Percentiles rank a stretch among this genome's conserved stretches.
Conservation (phyloP, 1,140 invertebrate genomes). For the Macrotrachela quadricornifera region DNA sequence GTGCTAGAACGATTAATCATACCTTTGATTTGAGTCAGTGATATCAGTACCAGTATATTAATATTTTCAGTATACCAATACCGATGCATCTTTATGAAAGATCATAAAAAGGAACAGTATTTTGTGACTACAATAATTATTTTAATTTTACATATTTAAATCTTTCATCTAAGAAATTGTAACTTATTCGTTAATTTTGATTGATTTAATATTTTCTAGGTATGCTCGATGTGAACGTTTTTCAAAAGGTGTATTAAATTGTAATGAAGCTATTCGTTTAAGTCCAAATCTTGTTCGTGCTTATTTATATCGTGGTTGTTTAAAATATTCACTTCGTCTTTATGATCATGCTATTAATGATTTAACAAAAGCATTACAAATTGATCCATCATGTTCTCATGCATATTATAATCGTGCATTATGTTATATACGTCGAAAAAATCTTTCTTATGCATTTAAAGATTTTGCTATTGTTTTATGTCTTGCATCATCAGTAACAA, state of each 20-base stretch:
- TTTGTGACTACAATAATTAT: too few relatives aligned
- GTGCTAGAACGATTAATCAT: too few relatives aligned
- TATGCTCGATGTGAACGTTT: conserved; percentile 1
- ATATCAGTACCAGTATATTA: too few relatives aligned
- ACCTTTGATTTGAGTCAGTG: too few relatives aligned
- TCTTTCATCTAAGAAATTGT: too few relatives aligned
- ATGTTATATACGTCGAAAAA: conserved; percentile 18
- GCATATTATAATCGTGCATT: conserved; percentile 30
- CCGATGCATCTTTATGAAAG: too few relatives aligned
- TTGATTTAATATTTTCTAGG: too few relatives aligned
- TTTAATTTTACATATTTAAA: too few relatives aligned
- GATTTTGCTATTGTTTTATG: conserved; percentile 28
- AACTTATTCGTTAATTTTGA: too few relatives aligned
- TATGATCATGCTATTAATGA: conserved; percentile 27
- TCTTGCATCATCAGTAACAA: not conserved
- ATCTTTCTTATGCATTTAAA: conserved; percentile 16
- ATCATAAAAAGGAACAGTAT: too few relatives aligned
- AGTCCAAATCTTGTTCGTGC: conserved; percentile 26
- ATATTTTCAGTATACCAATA: too few relatives aligned
- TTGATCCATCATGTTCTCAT: conserved; percentile 23
- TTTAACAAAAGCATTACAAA: conserved; percentile 21
- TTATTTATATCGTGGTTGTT: conserved; percentile 26
- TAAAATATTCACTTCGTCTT: conserved; percentile 27
- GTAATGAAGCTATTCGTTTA: conserved; percentile 28
- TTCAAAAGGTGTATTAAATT: conserved; percentile 29